A percentile compares a stretch with the other conserved stretches of the same genome.
phyloP scores from a whole-genome alignment of 2,113 vertebrate species.

The Acrocephalus kingi region DNA sequence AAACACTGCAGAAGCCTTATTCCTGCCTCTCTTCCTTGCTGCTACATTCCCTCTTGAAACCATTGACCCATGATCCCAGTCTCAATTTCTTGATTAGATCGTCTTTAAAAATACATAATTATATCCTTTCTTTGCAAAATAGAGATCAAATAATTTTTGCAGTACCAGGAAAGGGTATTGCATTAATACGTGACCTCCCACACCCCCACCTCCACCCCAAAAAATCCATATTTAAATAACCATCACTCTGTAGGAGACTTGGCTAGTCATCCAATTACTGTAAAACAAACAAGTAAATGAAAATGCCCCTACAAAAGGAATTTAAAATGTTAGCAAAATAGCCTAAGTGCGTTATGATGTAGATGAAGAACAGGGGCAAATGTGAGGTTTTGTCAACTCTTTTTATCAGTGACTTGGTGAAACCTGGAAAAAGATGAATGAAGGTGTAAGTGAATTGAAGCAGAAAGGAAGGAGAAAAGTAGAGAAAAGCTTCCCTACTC shows the following conservation, averaged over 20 bases:
- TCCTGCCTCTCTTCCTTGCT: neutral
- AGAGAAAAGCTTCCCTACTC: neutral
- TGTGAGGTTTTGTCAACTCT: neutral
- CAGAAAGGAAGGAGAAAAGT: neutral
- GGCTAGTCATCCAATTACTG: slow-evolving; percentile 29
- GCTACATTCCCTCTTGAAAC: neutral
- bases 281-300: neutral
- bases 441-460: neutral
- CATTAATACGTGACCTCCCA: neutral
- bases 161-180: neutral
- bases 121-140: neutral
- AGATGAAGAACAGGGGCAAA: neutral
- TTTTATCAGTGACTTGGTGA: neutral
- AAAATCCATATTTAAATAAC: neutral
- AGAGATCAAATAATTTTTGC: neutral
- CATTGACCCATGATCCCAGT: neutral
- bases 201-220: neutral
- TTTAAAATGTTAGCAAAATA: neutral
- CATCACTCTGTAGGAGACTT: neutral
- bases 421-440: neutral
- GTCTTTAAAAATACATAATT: neutral
- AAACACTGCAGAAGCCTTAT: neutral
- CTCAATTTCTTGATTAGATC: slow-evolving; percentile 1
- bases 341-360: neutral
- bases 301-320: neutral